Base-by-base conservation (phyloP, 2,888 invertebrate species). In the Caenorhabditis sinica region DNA sequence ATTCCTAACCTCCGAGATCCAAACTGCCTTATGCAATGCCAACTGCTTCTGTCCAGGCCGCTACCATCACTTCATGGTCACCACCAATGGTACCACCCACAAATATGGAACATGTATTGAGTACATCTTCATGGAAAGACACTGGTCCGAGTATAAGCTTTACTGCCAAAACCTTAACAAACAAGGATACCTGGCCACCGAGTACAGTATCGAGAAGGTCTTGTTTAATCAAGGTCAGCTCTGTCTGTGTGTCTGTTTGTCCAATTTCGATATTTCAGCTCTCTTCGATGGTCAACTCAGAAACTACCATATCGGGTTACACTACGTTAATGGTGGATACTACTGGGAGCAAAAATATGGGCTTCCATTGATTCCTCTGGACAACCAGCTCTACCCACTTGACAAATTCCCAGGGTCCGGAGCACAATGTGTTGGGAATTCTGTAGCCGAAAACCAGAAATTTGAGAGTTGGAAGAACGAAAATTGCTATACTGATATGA, bases 271-370 rank as follows among this genome's bases (percentile, higher is more conserved):
- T n/a, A 8, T 49, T 49, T 9, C 49, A 49, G 56, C 40, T 69
- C 56, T 30, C 40, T 69, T 56, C 3, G 30, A 36, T 58, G 51
- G 49, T 5, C 49, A 49, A 25, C 28, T 23, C 43, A 43, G 25
- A 60, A 45, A 63, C 20, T 73, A 73, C 20, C 73, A 73, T 40
- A 36, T 73, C 8, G 73, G 73, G 0, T 25, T 73, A 8, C 63
- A 63, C 63, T 73, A 17, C n/a, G 63, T 73, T 8, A 73, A 73
- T 53, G 51, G 63, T 17, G 74, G 53, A 53, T 65, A 74, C 74
- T 74, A 33, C 30, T 74, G 74, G 74, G 74, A 74, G 43, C 74
- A 74, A n/a, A n/a, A 51, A 5, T 13, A n/a, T 28, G 56, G 74
- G 6, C 25, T 74, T 1, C 65, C 65, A 17, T 28, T 74, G n/a